phyloP scores from a whole-genome alignment of 2,113 vertebrate species.

The Nematolebias whitei region DNA sequence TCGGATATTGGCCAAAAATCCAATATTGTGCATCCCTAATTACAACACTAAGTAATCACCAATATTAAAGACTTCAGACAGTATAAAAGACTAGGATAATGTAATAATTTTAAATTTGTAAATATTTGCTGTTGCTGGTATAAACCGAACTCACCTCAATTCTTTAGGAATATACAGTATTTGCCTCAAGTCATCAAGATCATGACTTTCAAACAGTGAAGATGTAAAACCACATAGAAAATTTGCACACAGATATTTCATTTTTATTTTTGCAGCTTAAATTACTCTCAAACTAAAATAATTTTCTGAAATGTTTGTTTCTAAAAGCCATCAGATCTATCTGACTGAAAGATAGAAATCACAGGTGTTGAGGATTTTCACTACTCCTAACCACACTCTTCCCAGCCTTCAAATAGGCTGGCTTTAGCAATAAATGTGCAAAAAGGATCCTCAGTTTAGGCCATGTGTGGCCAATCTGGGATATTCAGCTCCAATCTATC shows the following conservation, averaged over 20 bases:
- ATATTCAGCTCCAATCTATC: constrained; percentile 66
- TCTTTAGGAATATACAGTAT: too few species aligned
- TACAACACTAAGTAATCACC: too few species aligned
- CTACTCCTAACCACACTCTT: constrained; percentile 11
- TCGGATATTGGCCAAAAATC: too few species aligned
- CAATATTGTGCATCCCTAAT: too few species aligned
- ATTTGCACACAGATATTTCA: not conserved
- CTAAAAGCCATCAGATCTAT: constrained; percentile 1
- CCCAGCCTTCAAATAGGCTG: constrained; percentile 34
- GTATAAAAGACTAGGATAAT: too few species aligned
- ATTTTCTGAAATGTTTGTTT: constrained; percentile 25
- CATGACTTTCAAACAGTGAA: too few species aligned
- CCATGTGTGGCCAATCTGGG: constrained; percentile 33
- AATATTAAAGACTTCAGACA: too few species aligned
- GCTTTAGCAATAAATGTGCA: constrained; percentile 38
- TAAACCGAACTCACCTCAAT: too few species aligned
- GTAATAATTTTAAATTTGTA: too few species aligned
- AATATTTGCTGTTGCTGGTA: too few species aligned
- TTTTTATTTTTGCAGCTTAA: not conserved
- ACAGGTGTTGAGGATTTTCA: not conserved
- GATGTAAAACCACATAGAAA: too few species aligned
- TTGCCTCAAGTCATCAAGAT: too few species aligned
- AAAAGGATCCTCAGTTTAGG: constrained; percentile 21
- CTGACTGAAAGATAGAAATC: constrained; percentile 3
- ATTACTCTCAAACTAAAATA: not conserved